These are phyloP conservation scores for Tetraodon nigroviridis DNA, from an alignment of 2,113 vertebrate species.

Conservation along the genomic window DNA sequence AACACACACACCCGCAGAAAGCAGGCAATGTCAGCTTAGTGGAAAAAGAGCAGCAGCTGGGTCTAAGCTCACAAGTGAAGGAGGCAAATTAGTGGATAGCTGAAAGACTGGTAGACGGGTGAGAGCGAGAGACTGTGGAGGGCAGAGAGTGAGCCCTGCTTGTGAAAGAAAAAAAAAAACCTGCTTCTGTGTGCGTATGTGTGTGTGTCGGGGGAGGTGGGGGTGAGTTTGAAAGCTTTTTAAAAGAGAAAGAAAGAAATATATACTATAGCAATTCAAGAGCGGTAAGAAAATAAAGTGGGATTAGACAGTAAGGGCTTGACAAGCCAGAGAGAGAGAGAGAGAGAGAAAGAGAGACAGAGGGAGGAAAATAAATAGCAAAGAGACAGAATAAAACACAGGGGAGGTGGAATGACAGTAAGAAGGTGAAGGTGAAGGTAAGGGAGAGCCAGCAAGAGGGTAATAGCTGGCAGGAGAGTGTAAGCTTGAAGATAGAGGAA, in stretches of 20 bases:
- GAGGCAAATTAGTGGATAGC: conserved; percentile 59
- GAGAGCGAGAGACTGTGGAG: conserved; percentile 10
- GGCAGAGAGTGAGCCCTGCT: conserved; percentile 15
- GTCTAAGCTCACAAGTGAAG: conserved; percentile 39
- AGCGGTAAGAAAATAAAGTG: conserved; percentile 17
- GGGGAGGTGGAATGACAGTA: conserved; percentile 41
- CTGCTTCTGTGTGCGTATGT: background rate
- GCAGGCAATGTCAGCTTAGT: conserved; percentile 55
- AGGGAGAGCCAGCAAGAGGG: conserved; percentile 37
- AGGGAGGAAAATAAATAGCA: conserved; percentile 14
- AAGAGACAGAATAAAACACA: conserved; percentile 31
- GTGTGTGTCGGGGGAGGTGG: conserved; percentile 24
- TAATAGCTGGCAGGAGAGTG: conserved; percentile 61
- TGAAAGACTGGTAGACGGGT: conserved; percentile 47
- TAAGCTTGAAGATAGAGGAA: conserved; percentile 50
- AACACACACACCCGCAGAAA: conserved; percentile 36
- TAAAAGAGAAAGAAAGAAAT: conserved; percentile 8
- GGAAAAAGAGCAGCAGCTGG: conserved; percentile 43
- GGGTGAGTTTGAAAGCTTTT: background rate
- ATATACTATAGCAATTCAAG: conserved; percentile 27
- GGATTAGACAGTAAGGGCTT: conserved; percentile 29
- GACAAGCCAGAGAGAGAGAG: conserved; percentile 39
- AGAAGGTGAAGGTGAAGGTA: conserved; percentile 25
- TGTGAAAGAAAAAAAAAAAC: conserved; percentile 8
- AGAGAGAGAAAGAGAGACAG: conserved; percentile 11